phyloP scores from a whole-genome alignment of 2,797 vertebrate species.

The Notoglanidium macrostoma region DNA sequence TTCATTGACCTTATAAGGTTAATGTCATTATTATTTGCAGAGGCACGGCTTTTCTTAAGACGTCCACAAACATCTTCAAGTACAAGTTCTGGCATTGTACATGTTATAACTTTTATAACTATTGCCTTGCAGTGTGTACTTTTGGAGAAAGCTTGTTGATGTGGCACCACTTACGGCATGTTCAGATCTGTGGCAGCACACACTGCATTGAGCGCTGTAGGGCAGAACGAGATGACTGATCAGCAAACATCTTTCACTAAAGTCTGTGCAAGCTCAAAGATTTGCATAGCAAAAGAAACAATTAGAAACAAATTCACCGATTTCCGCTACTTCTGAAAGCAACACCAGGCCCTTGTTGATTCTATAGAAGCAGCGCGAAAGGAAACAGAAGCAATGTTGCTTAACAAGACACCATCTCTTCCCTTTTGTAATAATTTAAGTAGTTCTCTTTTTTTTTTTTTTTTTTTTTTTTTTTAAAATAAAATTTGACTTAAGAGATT shows the following conservation, averaged over 20 bases:
- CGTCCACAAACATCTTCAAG: neutral
- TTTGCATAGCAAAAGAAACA: neutral
- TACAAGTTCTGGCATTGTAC: constrained; percentile 19
- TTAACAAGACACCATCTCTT: neutral
- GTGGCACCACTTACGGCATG: neutral
- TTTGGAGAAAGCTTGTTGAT: neutral
- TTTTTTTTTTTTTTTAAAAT: no score
- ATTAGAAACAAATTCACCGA: neutral
- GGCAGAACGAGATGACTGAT: neutral
- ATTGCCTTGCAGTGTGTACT: neutral
- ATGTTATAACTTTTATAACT: neutral
- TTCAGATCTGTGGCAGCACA: constrained; percentile 10
- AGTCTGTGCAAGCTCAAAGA: no score
- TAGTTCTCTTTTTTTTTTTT: neutral
- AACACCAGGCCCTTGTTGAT: neutral
- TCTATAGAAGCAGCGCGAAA: neutral
- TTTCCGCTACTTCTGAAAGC: neutral
- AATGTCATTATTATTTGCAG: neutral
- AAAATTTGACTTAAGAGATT: neutral
- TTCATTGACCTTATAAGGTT: neutral
- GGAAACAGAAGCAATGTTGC: neutral
- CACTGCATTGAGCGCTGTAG: neutral
- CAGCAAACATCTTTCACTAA: neutral
- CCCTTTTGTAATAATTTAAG: neutral
- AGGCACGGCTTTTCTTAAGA: neutral